Percentiles rank a stretch among this genome's conserved stretches.
These are phyloP conservation scores for Epinephelus moara DNA, from an alignment of 2,113 vertebrate genomes.

Conservation along the genomic window DNA sequence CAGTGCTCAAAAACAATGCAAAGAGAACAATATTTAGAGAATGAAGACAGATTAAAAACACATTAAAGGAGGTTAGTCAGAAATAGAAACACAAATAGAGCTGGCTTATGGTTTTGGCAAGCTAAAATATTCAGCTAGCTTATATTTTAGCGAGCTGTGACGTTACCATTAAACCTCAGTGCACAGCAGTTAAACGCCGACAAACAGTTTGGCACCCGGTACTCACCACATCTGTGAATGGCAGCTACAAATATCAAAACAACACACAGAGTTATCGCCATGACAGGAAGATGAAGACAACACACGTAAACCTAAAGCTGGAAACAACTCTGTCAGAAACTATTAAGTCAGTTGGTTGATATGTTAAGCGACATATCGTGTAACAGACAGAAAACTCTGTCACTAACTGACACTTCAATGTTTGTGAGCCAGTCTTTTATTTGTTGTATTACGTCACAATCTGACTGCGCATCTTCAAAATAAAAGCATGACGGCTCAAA, in stretches of 20 bases:
- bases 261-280: conserved; percentile 14
- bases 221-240: conserved; percentile 60
- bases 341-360: accelerated
- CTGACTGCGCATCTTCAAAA: conserved; percentile 30
- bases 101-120: background rate
- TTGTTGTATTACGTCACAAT: background rate
- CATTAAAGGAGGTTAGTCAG: too few relatives aligned
- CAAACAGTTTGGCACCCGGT: background rate
- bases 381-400: too few relatives aligned
- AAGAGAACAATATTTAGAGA: too few relatives aligned
- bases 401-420: too few relatives aligned
- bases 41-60: too few relatives aligned
- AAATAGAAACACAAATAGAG: too few relatives aligned
- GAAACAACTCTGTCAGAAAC: background rate
- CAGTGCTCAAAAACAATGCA: too few relatives aligned
- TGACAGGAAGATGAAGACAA: background rate
- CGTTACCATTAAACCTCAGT: too few relatives aligned
- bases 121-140: too few relatives aligned
- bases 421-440: background rate
- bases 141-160: too few relatives aligned
- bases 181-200: background rate
- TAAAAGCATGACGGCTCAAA: conserved; percentile 20
- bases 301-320: background rate
- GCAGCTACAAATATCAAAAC: background rate
- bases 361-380: background rate